Base-by-base conservation (phyloP, 2,888 invertebrate genomes). In the Ramazzottius varieornatus region DNA sequence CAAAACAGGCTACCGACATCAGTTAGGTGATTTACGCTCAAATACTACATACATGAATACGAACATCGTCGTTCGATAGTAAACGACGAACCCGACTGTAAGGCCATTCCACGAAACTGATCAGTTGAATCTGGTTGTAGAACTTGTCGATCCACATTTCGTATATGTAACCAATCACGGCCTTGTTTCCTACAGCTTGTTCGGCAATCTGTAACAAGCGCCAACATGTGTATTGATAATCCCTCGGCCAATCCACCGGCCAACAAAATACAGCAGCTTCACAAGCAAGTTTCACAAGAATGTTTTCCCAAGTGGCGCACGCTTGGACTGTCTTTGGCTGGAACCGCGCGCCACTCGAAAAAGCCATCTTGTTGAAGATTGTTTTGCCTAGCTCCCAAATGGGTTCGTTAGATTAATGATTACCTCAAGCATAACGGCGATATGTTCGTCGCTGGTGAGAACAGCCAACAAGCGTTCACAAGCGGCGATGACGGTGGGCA, bases 341-440 rank as follows among this genome's bases (percentile, higher is more conserved):
- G n/a, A n/a, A n/a, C n/a, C n/a, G n/a, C n/a, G n/a, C n/a, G n/a
- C n/a, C n/a, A n/a, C n/a, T n/a, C n/a, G n/a, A n/a, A n/a, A n/a
- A n/a, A n/a, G n/a, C n/a, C n/a, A n/a, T n/a, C n/a, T n/a, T n/a
- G n/a, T n/a, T n/a, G n/a, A n/a, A n/a, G n/a, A n/a, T n/a, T n/a
- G n/a, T n/a, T n/a, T n/a, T n/a, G n/a, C n/a, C n/a, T n/a, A n/a
- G n/a, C n/a, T n/a, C n/a, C n/a, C n/a, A n/a, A n/a, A n/a, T n/a
- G n/a, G n/a, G n/a, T n/a, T n/a, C n/a, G n/a, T n/a, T n/a, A n/a
- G n/a, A n/a, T n/a, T 24, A 29, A 24, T 24, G 4, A 24, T 8
- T 54, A 54, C 54, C 54, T 54, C 54, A 24, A 54, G 29, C 54
- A 54, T 54, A n/a, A 54, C 24, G 29, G 54, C 54, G 16, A 54